Evolutionary conservation across 2,888 invertebrate genomes (phyloP).

Genomic region (Dendrolimus pini): DNA sequence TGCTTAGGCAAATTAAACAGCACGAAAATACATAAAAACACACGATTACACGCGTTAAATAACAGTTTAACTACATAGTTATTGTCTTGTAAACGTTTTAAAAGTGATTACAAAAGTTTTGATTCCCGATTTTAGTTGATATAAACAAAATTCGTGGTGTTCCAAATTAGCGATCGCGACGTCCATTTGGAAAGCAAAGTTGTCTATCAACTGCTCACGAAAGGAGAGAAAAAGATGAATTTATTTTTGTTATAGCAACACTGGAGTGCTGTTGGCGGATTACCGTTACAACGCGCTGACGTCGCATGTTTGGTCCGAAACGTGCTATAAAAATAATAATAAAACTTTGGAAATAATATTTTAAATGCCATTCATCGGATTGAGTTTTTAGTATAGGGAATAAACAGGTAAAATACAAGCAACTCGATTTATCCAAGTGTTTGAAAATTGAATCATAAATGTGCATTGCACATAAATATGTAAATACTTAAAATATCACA

Average conservation of each 20-base stretch:
- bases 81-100: slow-evolving; percentile 46
- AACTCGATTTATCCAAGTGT: too few species aligned
- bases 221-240: slow-evolving; percentile 58
- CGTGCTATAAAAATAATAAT: not conserved
- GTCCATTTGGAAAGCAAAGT: slow-evolving; percentile 67
- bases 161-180: slow-evolving; percentile 51
- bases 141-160: slow-evolving; percentile 69
- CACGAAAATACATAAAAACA: slow-evolving; percentile 41
- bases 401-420: too few species aligned
- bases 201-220: slow-evolving; percentile 68
- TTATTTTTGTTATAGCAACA: slow-evolving; percentile 63
- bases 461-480: too few species aligned
- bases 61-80: slow-evolving; percentile 62
- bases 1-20: slow-evolving; percentile 31
- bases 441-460: too few species aligned
- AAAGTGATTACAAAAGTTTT: slow-evolving; percentile 72
- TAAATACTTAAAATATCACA: too few species aligned
- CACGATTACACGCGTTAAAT: slow-evolving; percentile 44
- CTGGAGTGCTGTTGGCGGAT: slow-evolving; percentile 25
- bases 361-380: too few species aligned
- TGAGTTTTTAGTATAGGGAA: too few species aligned
- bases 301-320: slow-evolving; percentile 19
- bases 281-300: slow-evolving; percentile 14
- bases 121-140: slow-evolving; percentile 64
- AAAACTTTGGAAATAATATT: too few species aligned